phyloP scores from a whole-genome alignment of 2,797 vertebrate species.

The Salmo trutta region DNA sequence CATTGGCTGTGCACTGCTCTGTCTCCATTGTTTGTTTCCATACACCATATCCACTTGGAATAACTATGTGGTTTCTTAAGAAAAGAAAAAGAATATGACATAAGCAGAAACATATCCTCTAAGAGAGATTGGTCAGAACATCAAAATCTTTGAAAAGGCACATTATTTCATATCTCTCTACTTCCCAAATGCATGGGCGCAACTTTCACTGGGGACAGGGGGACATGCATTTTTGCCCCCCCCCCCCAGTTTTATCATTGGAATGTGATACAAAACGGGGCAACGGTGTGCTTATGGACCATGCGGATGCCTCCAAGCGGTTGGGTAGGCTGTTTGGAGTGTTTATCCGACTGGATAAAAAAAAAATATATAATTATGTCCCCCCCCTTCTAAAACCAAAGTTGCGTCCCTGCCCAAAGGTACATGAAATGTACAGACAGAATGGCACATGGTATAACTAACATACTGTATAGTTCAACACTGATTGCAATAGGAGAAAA shows the following conservation, averaged over 20 bases:
- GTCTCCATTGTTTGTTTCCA: slow-evolving; percentile 56
- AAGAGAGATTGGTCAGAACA: slow-evolving; percentile 53
- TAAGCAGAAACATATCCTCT: slow-evolving; percentile 44
- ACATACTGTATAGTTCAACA: slow-evolving; percentile 32
- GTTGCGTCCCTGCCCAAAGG: slow-evolving; percentile 42
- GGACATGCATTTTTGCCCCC: too few species aligned
- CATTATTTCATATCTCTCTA: slow-evolving; percentile 56
- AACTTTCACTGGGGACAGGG: too few species aligned
- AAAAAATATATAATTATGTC: too few species aligned
- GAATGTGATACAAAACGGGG: too few species aligned
- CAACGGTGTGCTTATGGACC: too few species aligned
- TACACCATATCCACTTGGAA: slow-evolving; percentile 72
- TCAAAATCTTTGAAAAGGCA: slow-evolving; percentile 56
- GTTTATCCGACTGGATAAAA: too few species aligned
- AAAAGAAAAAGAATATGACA: slow-evolving; percentile 42
- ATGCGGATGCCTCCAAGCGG: too few species aligned
- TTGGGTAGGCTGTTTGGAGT: too few species aligned
- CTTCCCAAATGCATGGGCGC: slow-evolving; percentile 50
- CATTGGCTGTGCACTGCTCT: slow-evolving; percentile 65
- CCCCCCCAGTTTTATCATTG: too few species aligned
- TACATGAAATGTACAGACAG: slow-evolving; percentile 73
- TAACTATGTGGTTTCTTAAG: slow-evolving; percentile 62
- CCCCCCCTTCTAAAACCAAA: too few species aligned
- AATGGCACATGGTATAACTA: slow-evolving; percentile 60
- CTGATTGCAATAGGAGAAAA: slow-evolving; percentile 62